Base-by-base conservation (phyloP, 2,797 vertebrate species). In the Coregonus sp. region DNA sequence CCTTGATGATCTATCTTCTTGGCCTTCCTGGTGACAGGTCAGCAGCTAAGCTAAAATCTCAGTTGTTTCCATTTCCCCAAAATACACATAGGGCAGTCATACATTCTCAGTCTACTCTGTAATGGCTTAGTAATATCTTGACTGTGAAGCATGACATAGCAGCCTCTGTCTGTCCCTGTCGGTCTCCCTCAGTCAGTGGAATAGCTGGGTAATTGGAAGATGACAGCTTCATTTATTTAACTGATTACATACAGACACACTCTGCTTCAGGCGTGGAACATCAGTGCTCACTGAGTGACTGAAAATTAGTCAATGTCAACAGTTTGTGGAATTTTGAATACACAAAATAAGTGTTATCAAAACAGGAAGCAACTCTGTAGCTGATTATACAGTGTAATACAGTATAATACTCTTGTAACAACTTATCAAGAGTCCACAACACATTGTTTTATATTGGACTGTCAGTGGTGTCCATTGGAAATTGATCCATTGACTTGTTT, bases 221-320 rank as follows among this genome's bases (percentile, higher is more conserved):
- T 80, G 84, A 86, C 85, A 77, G 85, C 85, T 88, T 80, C 54
- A 84, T 88, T 73, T 78, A 80, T 86, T 84, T 80, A 59, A 56
- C 77, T 80, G 76, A 85, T 80, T 14, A 82, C 80, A 73, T 70
- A 20, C 16, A 25, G 73, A 73, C 71, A 18, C n/a, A 25, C 71
- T 72, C 71, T 76, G 66, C 61, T 50, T 67, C 72, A 84, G 78
- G 81, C 61, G n/a, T 65, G 16, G 33, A 40, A 70, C 20, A 78
- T 80, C 77, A n/a, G 14, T 77, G 81, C 35, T 61, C 29, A 51
- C 18, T 70, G 20, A 65, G 74, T 71, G 37, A 77, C 25, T 76
- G 40, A 59, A 31, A 70, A 70, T n/a, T 69, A 25, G 25, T 25
- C 25, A 25, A 25, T 25, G 40, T 47, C 9, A 47, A 47, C 40